Percentiles rank a stretch among this genome's conserved stretches.
Evolutionary conservation across 2,113 vertebrate genomes (phyloP).

Genomic region (Corythoichthys haematopterus): DNA sequence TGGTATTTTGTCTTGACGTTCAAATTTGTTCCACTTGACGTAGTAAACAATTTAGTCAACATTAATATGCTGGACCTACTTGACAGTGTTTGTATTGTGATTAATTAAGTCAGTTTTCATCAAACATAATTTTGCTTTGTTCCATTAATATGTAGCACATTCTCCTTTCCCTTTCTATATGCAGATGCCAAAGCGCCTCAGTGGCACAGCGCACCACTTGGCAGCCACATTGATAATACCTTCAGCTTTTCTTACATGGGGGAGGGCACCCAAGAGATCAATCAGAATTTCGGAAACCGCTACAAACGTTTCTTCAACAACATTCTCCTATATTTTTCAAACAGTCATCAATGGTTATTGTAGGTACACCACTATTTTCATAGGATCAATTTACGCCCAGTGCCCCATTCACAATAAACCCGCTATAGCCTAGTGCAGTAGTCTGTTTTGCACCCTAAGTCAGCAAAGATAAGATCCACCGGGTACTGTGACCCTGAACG

Average conservation of each 20-base stretch:
- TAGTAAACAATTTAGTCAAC: slow-evolving; percentile 9
- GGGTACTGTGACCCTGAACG: neutral
- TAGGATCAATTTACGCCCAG: neutral
- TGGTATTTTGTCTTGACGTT: slow-evolving; percentile 1
- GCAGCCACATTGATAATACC: slow-evolving; percentile 1
- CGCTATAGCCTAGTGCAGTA: neutral
- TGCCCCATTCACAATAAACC: neutral
- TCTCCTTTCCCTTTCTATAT: neutral
- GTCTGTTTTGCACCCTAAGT: neutral
- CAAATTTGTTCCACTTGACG: slow-evolving; percentile 5
- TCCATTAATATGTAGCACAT: neutral
- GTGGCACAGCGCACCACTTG: neutral
- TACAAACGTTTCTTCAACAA: neutral
- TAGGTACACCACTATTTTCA: neutral
- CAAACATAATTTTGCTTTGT: neutral
- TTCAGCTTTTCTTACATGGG: neutral
- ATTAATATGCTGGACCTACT: neutral
- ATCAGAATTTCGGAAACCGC: neutral
- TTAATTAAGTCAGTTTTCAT: slow-evolving; percentile 12
- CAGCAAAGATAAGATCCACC: neutral
- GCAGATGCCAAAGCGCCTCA: neutral
- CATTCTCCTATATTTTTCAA: neutral
- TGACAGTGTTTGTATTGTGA: slow-evolving; percentile 8
- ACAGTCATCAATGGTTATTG: neutral
- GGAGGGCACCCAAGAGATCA: neutral